phyloP scores from a whole-genome alignment of 2,113 vertebrate genomes.

The Dipodomys stephensi region DNA sequence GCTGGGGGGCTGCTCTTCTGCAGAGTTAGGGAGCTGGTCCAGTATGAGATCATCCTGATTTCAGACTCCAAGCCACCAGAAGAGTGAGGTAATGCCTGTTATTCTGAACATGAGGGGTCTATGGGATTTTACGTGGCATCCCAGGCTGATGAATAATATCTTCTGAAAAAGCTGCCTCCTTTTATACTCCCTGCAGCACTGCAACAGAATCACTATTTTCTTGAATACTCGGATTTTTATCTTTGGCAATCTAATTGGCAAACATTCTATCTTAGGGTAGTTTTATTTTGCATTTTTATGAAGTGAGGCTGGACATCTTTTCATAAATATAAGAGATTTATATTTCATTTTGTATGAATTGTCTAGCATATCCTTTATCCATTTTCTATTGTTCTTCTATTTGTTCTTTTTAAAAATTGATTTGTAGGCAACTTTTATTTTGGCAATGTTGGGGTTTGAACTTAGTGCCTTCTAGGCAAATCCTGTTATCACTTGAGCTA shows the following conservation, averaged over 20 bases:
- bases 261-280: too few relatives aligned
- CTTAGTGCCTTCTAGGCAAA: too few relatives aligned
- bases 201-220: not conserved
- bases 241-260: too few relatives aligned
- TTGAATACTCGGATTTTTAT: too few relatives aligned
- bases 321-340: not conserved
- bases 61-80: not conserved
- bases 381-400: not conserved
- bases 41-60: not conserved
- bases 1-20: not conserved
- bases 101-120: not conserved
- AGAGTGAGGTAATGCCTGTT: not conserved
- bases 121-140: too few relatives aligned
- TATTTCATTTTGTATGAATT: slow-evolving; percentile 27
- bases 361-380: not conserved
- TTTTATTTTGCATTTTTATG: not conserved
- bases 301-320: not conserved
- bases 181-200: not conserved
- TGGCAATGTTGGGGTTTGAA: too few relatives aligned
- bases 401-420: not conserved
- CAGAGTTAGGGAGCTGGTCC: not conserved
- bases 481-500: too few relatives aligned
- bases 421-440: not conserved
- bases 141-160: not conserved
- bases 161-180: not conserved